Conservation (phyloP, 2,888 invertebrate species). For the Mesoligia furuncula region DNA sequence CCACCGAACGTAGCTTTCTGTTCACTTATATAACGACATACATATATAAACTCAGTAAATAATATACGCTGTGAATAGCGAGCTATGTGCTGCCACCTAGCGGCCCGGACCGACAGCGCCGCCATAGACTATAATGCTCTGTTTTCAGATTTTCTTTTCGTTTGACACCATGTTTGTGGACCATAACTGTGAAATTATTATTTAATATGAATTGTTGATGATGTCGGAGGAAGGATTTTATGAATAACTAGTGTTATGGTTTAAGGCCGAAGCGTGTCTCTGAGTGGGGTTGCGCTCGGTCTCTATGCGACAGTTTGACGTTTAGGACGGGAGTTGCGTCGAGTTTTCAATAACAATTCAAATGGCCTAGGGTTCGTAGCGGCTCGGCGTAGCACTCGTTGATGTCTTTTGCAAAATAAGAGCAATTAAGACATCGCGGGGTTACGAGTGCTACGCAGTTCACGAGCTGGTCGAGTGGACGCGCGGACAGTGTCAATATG, state of each 20-base stretch:
- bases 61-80: conserved; percentile 88
- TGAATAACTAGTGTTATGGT: conserved; percentile 19
- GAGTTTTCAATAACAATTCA: conserved; percentile 61
- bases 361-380: conserved; percentile 69
- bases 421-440: conserved; percentile 50
- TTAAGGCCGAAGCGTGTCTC: conserved; percentile 23
- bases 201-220: conserved; percentile 60
- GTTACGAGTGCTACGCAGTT: conserved; percentile 60
- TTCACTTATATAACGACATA: conserved; percentile 90
- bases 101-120: conserved; percentile 78
- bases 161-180: conserved; percentile 75
- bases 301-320: conserved; percentile 51
- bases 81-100: conserved; percentile 90
- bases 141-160: conserved; percentile 83
- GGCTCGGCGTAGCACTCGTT: conserved; percentile 68
- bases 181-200: conserved; percentile 70
- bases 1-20: conserved; percentile 88
- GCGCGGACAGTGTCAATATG: conserved; percentile 25
- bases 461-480: conserved; percentile 25
- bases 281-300: conserved; percentile 17
- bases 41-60: conserved; percentile 87
- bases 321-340: conserved; percentile 50
- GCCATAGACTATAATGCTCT: conserved; percentile 78
- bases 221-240: conserved; percentile 33
- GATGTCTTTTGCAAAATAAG: conserved; percentile 75